Base-by-base conservation (phyloP, 2,888 invertebrate species). In the Perizoma affinitatum region DNA sequence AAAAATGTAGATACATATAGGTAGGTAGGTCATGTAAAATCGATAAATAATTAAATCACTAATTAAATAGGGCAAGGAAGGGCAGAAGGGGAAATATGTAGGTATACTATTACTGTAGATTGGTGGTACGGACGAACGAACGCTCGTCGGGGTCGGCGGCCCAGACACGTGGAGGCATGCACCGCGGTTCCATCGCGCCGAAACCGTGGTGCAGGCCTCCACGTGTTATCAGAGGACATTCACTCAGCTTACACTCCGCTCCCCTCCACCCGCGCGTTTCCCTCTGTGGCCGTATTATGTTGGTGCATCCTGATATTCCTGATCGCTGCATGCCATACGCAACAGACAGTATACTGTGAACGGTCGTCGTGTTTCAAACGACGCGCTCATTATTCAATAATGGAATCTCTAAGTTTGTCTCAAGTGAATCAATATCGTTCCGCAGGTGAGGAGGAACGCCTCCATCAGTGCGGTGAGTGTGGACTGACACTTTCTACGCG, bases 401-500 rank as follows among this genome's bases (percentile, higher is more conserved):
- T 84, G 85, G 78, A 80, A 65, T 71, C 78, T 56, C 63, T 77
- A 68, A 58, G 73, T 55, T 62, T 66, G 72, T 76, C 79, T 83
- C 76, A 84, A 76, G 66, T 79, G 67, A 76, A 78, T 63, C 72
- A 76, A 65, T 81, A 74, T 86, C 81, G 73, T 83, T 86, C 82
- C 79, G 72, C 90, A 94, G 94, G 89, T 89, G 94, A 79, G 79
- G 92, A 90, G 66, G 91, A 90, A 76, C 88, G 90, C 59, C 83
- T 80, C 50, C 89, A 92, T 71, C 90, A 92, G 87, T 96, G 96
- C 81, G 93, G 95, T 53, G 94, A 96, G 77, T 96, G 96, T 78
- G 95, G 95, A 66, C 94, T 96, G 88, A 94, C 93, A 63, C 96
- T 96, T 75, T 95, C 95, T 48, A 96, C 96, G 73, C 95, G 96